A percentile compares a stretch with the other conserved stretches of the same genome.
These are phyloP conservation scores for Aspidiotus rigidus DNA, from an alignment of 2,888 invertebrate genomes.

Conservation along the genomic window DNA sequence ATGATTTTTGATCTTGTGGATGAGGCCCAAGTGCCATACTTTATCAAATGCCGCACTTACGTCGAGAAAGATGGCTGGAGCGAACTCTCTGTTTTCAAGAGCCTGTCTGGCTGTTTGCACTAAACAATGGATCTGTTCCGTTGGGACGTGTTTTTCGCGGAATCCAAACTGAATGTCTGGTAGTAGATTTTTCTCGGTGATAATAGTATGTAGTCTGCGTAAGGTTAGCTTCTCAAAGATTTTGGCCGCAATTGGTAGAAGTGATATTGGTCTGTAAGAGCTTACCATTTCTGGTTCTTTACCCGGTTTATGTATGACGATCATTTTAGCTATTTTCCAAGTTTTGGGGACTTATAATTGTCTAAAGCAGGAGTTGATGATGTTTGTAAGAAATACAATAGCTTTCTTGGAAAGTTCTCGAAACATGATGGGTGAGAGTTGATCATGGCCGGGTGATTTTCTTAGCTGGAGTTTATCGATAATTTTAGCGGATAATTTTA, in stretches of 20 bases:
- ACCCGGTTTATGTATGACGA: not conserved
- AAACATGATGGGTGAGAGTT: not conserved
- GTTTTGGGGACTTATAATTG: not conserved
- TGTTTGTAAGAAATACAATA: not conserved
- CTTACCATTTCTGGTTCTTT: not conserved
- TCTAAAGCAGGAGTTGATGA: not conserved
- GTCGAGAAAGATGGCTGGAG: no score
- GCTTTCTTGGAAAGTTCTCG: not conserved
- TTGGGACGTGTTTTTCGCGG: not conserved
- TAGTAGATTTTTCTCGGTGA: not conserved
- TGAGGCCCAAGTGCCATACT: no score
- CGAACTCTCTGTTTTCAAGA: no score
- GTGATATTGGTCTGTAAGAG: not conserved
- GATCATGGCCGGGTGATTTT: not conserved
- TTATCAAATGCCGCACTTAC: no score
- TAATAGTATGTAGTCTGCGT: not conserved
- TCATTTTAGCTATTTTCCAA: not conserved
- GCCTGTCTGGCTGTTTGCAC: no score
- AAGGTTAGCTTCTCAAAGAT: not conserved
- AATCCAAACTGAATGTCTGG: constrained; percentile 1
- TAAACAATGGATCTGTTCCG: not conserved
- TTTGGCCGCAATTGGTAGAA: not conserved
- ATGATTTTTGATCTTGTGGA: no score
- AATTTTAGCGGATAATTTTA: no score
- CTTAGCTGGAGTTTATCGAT: no score